These are phyloP conservation scores for Chrosomus eos DNA, from an alignment of 2,797 vertebrate species.

Conservation along the genomic window DNA sequence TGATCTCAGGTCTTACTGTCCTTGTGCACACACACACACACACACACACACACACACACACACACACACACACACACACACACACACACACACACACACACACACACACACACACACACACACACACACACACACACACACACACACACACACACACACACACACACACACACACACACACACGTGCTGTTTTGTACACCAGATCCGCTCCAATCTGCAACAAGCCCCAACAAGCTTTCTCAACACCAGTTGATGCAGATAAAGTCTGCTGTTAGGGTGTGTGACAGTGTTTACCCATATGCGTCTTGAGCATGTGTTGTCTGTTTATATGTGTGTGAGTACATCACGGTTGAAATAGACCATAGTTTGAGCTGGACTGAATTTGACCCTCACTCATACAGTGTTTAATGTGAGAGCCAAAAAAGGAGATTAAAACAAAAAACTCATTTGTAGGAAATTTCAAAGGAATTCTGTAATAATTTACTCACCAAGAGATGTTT, in stretches of 20 bases:
- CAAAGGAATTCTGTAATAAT: background rate
- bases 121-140: no score
- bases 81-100: background rate
- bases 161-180: conserved; percentile 57
- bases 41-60: conserved; percentile 27
- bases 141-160: conserved; percentile 62
- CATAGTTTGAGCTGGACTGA: background rate
- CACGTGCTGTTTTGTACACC: background rate
- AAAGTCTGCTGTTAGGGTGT: conserved; percentile 11
- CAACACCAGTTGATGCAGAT: conserved; percentile 16
- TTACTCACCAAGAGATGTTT: background rate
- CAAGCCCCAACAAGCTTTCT: conserved; percentile 34
- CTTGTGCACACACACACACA: conserved; percentile 54
- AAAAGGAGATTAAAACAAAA: background rate
- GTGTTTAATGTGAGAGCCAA: background rate
- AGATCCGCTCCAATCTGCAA: conserved; percentile 1
- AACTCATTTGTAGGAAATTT: background rate
- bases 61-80: conserved; percentile 59
- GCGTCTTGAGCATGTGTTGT: background rate
- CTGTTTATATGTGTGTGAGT: background rate
- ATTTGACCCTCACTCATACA: background rate
- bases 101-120: conserved; percentile 47
- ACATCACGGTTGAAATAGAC: background rate
- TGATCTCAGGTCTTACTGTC: no score
- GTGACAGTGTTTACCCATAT: conserved; percentile 4